phyloP scores from a whole-genome alignment of 2,888 invertebrate species.

The Aplocera efformata region DNA sequence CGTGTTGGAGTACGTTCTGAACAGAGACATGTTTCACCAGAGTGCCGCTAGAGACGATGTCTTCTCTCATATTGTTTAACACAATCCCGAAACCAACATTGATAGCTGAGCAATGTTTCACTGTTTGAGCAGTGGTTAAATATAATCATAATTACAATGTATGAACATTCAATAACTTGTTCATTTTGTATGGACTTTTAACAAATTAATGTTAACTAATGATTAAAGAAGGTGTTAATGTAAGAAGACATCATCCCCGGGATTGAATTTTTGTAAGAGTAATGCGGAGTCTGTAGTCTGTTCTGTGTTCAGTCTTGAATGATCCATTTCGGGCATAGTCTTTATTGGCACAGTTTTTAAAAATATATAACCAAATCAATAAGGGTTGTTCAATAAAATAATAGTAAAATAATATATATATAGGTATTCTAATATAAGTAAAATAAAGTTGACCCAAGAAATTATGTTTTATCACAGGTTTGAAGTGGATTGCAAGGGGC shows the following conservation, averaged over 20 bases:
- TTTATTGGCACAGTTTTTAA: constrained; percentile 8
- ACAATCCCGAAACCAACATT: too few species aligned
- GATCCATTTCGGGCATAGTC: constrained; percentile 41
- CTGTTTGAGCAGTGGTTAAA: too few species aligned
- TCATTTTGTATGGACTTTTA: too few species aligned
- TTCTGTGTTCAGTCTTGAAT: constrained; percentile 43
- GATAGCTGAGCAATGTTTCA: too few species aligned
- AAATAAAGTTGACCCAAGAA: too few species aligned
- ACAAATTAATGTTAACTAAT: not conserved
- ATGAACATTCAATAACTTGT: too few species aligned
- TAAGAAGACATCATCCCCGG: constrained; percentile 45
- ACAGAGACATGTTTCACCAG: constrained; percentile 26
- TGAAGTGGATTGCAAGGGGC: too few species aligned
- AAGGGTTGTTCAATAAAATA: constrained; percentile 10
- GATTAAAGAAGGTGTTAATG: not conserved
- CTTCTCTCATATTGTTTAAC: constrained; percentile 14
- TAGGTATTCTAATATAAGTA: not conserved
- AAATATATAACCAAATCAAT: constrained; percentile 14
- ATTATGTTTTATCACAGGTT: too few species aligned
- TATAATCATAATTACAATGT: too few species aligned
- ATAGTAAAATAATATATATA: constrained; percentile 2
- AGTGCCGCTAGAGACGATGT: constrained; percentile 35
- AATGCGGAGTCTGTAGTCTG: constrained; percentile 58
- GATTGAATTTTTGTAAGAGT: constrained; percentile 59
- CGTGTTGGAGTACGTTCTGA: constrained; percentile 24